These are phyloP conservation scores for Sebastes vulpes DNA, from an alignment of 2,797 vertebrate species.

Conservation along the genomic window DNA sequence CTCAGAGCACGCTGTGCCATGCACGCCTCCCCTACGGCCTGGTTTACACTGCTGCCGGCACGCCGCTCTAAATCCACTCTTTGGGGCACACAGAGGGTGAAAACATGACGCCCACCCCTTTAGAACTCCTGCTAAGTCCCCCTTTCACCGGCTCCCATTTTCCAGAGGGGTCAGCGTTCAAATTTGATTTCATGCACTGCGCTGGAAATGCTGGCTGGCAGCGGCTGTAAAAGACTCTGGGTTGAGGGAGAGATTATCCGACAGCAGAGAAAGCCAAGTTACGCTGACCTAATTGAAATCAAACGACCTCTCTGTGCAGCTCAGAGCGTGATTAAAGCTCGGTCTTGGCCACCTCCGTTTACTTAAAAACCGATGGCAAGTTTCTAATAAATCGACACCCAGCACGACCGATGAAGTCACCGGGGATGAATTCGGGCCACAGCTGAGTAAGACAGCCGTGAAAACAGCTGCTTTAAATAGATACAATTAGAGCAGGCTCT, in stretches of 20 bases:
- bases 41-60: conserved; percentile 50
- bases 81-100: conserved; percentile 41
- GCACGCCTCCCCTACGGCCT: conserved; percentile 29
- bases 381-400: conserved; percentile 86
- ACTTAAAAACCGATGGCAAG: conserved; percentile 79
- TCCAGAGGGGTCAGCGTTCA: conserved; percentile 79
- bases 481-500: conserved; percentile 77
- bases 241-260: conserved; percentile 68
- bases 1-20: conserved; percentile 35
- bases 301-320: conserved; percentile 88
- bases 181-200: conserved; percentile 77
- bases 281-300: conserved; percentile 89
- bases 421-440: conserved; percentile 83
- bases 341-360: conserved; percentile 82
- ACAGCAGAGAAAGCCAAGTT: conserved; percentile 62
- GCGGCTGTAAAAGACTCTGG: conserved; percentile 56
- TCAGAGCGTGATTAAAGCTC: conserved; percentile 78
- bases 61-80: conserved; percentile 49
- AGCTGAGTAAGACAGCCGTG: conserved; percentile 74
- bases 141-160: conserved; percentile 57
- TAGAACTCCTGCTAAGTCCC: conserved; percentile 62
- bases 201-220: conserved; percentile 72
- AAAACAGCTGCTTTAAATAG: conserved; percentile 90
- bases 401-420: conserved; percentile 84
- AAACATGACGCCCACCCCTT: conserved; percentile 46